Conservation (phyloP, 2,888 invertebrate species). For the Ophion ventricosus region DNA sequence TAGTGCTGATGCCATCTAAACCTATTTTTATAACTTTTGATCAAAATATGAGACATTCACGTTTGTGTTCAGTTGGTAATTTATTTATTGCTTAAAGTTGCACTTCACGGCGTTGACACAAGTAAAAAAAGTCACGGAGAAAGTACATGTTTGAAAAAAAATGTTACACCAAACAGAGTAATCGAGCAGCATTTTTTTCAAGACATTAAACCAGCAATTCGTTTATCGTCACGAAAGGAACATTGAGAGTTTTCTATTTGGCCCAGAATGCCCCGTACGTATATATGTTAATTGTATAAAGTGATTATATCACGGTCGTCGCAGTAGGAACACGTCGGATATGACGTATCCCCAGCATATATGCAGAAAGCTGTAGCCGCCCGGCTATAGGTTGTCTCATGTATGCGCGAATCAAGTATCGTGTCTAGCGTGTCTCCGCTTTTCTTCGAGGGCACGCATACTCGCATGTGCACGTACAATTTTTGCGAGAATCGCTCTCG, state of each 20-base stretch:
- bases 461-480: conserved; percentile 10
- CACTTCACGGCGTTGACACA: too few relatives aligned
- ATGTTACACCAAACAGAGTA: too few relatives aligned
- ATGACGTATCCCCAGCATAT: not conserved
- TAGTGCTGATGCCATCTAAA: too few relatives aligned
- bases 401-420: conserved; percentile 6
- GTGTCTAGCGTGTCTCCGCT: conserved; percentile 11
- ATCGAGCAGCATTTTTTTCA: too few relatives aligned
- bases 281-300: conserved; percentile 18
- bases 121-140: too few relatives aligned
- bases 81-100: too few relatives aligned
- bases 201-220: too few relatives aligned
- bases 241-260: not conserved
- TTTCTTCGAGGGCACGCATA: not conserved
- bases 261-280: not conserved
- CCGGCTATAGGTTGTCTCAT: not conserved
- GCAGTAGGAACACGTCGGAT: conserved; percentile 12
- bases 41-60: too few relatives aligned
- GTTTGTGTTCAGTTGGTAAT: too few relatives aligned
- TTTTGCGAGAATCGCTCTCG: conserved; percentile 10
- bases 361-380: not conserved
- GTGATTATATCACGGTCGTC: conserved; percentile 34
- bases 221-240: not conserved
- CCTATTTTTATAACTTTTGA: too few relatives aligned
- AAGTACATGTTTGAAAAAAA: too few relatives aligned